These are phyloP conservation scores for Amphiprion ocellaris DNA, from an alignment of 2,113 vertebrate genomes.

Conservation along the genomic window DNA sequence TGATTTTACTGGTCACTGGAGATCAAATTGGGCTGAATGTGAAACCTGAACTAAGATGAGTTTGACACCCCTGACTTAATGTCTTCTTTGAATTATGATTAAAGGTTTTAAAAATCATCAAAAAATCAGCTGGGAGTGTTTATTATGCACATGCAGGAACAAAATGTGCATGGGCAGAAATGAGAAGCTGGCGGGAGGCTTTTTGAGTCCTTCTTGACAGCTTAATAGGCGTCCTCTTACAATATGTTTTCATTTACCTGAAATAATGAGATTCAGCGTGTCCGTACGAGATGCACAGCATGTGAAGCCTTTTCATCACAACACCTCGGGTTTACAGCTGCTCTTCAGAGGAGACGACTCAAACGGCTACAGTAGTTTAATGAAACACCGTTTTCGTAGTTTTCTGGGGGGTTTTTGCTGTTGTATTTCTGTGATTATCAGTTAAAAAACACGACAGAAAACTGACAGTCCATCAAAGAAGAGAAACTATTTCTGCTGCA, in stretches of 20 bases:
- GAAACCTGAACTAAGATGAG: too few species aligned
- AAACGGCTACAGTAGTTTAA: background rate
- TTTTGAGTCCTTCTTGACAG: slow-evolving; percentile 16
- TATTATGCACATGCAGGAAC: background rate
- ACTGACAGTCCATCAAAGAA: too few species aligned
- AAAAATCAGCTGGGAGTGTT: background rate
- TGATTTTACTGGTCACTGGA: too few species aligned
- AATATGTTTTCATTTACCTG: slow-evolving; percentile 30
- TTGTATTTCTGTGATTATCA: background rate
- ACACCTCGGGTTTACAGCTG: slow-evolving; percentile 33
- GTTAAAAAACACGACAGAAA: background rate
- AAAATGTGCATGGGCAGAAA: slow-evolving; percentile 20
- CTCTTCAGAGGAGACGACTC: slow-evolving; percentile 27
- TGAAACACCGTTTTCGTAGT: background rate
- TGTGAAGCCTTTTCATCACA: slow-evolving; percentile 20
- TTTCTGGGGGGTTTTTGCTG: background rate
- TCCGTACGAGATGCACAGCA: slow-evolving; percentile 9
- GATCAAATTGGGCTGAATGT: too few species aligned
- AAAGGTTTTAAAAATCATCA: background rate
- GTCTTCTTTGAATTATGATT: background rate
- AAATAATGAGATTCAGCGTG: slow-evolving; percentile 28
- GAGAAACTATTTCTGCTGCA: background rate
- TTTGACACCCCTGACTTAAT: too few species aligned
- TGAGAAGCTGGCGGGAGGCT: slow-evolving; percentile 4
- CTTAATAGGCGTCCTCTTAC: slow-evolving; percentile 35